Evolutionary conservation across 2,888 invertebrate genomes (phyloP), one percentile per base, ranked within the genome.

Genomic region (Polydrusus tereticollis): DNA sequence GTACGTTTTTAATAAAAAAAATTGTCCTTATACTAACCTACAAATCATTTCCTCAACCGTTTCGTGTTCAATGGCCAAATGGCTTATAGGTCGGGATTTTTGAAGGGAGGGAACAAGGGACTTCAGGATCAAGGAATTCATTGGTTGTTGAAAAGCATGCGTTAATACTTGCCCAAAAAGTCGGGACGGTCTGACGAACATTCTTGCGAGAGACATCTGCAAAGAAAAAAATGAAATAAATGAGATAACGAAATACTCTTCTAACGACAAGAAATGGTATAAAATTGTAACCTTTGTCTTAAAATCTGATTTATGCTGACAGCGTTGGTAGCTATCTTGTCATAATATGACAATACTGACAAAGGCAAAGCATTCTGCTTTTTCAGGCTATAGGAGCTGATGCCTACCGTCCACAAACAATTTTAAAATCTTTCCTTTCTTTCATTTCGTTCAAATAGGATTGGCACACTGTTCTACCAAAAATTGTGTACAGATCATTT

Each of bases 21-120:
- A n/a, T 16, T 16, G 3, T 29, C 1, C 10, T 26, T 23, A 6
- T 55, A 70, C 69, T 47, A 55, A 75, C 80, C 80, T 79, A 58
- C 78, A 83, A 79, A 90, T 89, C 79, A 89, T 89, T 75, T 89
- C 88, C 69, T 88, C 89, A 57, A 88, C 87, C 6, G 87, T 84
- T 78, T 90, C 89, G 70, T 78, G 57, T 10, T 72, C 58, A 21
- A 77, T 14, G 14, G 70, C 60, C 41, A 76, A 69, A 60, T 74
- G 60, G 57, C 73, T 73, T 14, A 78, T 74, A 5, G 69, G 59
- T 5, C 76, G 74, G 26, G 57, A 57, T 16, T 29, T 38, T 43
- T 29, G 64, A 29, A 66, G 4, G 21, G 43, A 16, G 21, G 43
- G 12, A 41, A 36, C n/a, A 33, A 45, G 26, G 26, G 29, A n/a